Base-by-base conservation (phyloP, 2,113 vertebrate species). In the Trematocara macrostoma region DNA sequence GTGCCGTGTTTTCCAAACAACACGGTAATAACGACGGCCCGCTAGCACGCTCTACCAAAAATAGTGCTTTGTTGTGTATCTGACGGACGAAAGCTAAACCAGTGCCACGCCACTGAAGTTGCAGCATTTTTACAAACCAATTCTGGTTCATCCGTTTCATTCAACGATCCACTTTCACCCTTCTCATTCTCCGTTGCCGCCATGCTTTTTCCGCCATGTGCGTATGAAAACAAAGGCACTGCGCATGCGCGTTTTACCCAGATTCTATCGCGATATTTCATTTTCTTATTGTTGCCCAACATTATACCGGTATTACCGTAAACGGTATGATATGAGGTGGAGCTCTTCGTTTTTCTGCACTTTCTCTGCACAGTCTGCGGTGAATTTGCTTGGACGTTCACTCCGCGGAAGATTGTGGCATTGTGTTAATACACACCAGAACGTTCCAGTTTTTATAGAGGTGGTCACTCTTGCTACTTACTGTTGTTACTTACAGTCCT, bases 91-190 rank as follows among this genome's bases (percentile, higher is more conserved):
- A 49, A 8, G 47, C 15, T 2, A 49, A 18, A 49, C 47, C 47
- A 18, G 15, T 49, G 0, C 47, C 47, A 3, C 3, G 8, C 2
- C 47, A 18, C 7, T 49, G 1, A 51, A 51, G 47, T 49, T 49
- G 47, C 47, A 49, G 7, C 47, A 49, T 18, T 49, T 49, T 49
- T 8, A 49, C 47, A 18, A 18, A 51, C 47, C 3, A 18, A 0
- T 51, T 51, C 16, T 51, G 16, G 16, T 51, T 0, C 1, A 51
- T 51, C 47, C 1, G 8, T 51, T 51, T 51, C 16, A 51, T 51
- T 51, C 4, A 51, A 5, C 2, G 8, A 51, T 51, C 2, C 16
- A 0, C 8, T 51, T 51, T 51, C 0, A 2, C 18, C 8, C 49
- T 10, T 51, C 16, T 51, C 18, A n/a, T 51, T 51, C 49, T 51